Percentiles rank a stretch among this genome's conserved stretches.
phyloP scores from a whole-genome alignment of 1,140 invertebrate genomes.

The Platyscapa corneri region DNA sequence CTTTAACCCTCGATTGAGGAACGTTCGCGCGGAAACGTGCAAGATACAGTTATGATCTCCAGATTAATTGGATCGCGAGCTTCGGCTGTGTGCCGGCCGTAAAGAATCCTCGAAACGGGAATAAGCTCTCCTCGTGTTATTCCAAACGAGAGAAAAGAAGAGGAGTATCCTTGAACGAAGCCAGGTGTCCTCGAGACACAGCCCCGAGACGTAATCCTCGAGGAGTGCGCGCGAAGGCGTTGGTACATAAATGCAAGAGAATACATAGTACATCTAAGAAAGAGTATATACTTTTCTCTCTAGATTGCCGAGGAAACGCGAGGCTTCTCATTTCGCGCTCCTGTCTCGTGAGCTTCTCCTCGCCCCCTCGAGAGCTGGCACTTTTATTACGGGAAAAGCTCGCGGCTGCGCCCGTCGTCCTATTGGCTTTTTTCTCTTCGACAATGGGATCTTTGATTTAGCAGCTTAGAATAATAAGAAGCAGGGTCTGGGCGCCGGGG shows the following conservation, averaged over 20 bases:
- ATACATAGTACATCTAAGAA: background rate
- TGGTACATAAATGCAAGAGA: background rate
- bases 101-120: background rate
- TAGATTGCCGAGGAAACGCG: background rate
- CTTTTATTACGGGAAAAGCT: background rate
- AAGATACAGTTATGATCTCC: background rate
- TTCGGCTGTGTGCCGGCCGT: background rate
- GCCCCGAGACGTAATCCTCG: conserved; percentile 1
- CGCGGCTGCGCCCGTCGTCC: too few species aligned
- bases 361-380: background rate
- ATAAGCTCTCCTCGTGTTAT: background rate
- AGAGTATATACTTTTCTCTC: background rate
- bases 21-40: background rate
- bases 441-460: conserved; percentile 5
- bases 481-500: background rate
- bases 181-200: background rate
- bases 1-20: background rate
- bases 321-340: conserved; percentile 9
- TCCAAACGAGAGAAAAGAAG: background rate
- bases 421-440: background rate
- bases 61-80: background rate
- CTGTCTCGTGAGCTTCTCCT: background rate
- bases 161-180: background rate
- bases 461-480: conserved; percentile 2
- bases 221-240: conserved; percentile 9